Evolutionary conservation across 2,888 invertebrate species (phyloP).

Genomic region (Stramonita haemastoma): DNA sequence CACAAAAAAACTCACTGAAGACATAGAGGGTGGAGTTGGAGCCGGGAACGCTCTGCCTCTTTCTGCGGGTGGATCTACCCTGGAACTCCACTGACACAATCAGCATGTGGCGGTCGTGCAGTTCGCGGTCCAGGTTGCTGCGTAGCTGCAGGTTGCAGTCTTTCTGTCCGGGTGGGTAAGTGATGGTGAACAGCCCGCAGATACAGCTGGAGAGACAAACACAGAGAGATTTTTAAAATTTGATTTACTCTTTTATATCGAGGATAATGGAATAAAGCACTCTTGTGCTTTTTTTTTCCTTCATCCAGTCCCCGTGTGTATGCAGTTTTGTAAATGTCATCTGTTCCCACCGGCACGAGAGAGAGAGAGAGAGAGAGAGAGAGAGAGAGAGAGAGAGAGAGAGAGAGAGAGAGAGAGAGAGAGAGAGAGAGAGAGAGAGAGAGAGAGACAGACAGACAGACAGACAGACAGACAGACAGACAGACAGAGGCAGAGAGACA

Average conservation of each 20-base stretch:
- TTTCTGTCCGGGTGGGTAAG: slow-evolving; percentile 81
- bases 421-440: background rate
- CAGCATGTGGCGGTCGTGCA: slow-evolving; percentile 81
- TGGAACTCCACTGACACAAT: slow-evolving; percentile 38
- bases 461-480: too few species aligned
- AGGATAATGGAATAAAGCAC: too few species aligned
- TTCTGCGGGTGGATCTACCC: slow-evolving; percentile 26
- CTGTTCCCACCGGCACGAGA: too few species aligned
- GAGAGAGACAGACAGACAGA: background rate
- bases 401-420: background rate
- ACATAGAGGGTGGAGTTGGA: slow-evolving; percentile 17
- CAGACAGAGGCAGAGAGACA: too few species aligned
- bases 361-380: background rate
- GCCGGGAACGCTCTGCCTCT: slow-evolving; percentile 41
- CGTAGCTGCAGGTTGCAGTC: slow-evolving; percentile 89
- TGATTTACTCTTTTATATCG: too few species aligned
- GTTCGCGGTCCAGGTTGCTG: slow-evolving; percentile 85
- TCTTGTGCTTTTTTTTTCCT: too few species aligned
- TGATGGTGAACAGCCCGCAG: too few species aligned
- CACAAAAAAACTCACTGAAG: slow-evolving; percentile 40
- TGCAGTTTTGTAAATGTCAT: too few species aligned
- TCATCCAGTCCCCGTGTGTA: too few species aligned
- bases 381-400: background rate
- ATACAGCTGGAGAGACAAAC: too few species aligned
- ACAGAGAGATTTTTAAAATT: too few species aligned